Conservation (phyloP, 1,140 invertebrate species). For the Drosophila kepulauana region DNA sequence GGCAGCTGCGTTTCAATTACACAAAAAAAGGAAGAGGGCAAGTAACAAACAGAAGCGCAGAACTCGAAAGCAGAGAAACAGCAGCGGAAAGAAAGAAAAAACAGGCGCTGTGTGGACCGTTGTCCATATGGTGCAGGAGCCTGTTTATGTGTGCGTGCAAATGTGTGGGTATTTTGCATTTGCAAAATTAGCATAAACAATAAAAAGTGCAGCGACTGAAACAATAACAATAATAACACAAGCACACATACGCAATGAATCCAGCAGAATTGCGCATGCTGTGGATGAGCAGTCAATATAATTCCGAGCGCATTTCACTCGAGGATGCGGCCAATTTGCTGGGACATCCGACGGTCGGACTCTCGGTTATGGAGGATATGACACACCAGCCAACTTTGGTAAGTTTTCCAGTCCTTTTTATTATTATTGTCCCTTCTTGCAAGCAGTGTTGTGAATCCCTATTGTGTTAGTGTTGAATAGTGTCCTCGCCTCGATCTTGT, state of each 20-base stretch:
- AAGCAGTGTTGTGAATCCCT: neutral
- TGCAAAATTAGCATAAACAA: slow-evolving; percentile 11
- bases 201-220: slow-evolving; percentile 14
- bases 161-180: slow-evolving; percentile 3
- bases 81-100: neutral
- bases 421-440: neutral
- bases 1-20: slow-evolving; percentile 43
- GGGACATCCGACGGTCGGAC: slow-evolving; percentile 72
- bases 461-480: neutral
- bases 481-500: slow-evolving; percentile 5
- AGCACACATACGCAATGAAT: slow-evolving; percentile 71
- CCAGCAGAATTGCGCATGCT: slow-evolving; percentile 89
- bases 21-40: slow-evolving; percentile 29
- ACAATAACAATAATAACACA: slow-evolving; percentile 12
- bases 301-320: slow-evolving; percentile 76
- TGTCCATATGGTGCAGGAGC: slow-evolving; percentile 60
- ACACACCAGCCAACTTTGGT: slow-evolving; percentile 80
- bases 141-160: slow-evolving; percentile 30
- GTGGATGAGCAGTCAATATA: slow-evolving; percentile 89
- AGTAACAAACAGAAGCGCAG: slow-evolving; percentile 33
- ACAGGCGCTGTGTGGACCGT: slow-evolving; percentile 23
- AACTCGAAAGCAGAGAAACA: slow-evolving; percentile 18
- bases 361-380: slow-evolving; percentile 84
- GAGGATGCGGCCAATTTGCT: slow-evolving; percentile 76
- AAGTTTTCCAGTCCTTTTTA: slow-evolving; percentile 28